Evolutionary conservation across 2,888 invertebrate genomes (phyloP).

Genomic region (Eupithecia dodoneata): DNA sequence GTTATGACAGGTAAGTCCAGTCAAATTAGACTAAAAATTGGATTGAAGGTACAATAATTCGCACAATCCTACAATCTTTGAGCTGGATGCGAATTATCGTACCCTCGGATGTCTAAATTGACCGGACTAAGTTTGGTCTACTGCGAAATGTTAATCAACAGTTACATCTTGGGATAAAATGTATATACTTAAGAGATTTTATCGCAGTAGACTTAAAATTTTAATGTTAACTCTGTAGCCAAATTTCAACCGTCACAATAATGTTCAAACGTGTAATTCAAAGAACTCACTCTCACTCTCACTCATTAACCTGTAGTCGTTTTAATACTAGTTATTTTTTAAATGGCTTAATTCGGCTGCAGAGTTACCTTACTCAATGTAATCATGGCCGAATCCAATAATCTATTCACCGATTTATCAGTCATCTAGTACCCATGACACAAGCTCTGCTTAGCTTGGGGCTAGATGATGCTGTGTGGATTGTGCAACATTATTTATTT

Average conservation of each 20-base stretch:
- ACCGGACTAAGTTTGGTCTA: not conserved
- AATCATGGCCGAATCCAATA: not conserved
- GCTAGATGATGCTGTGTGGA: too few relatives aligned
- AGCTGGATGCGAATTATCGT: too few relatives aligned
- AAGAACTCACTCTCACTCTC: not conserved
- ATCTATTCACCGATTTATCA: not conserved
- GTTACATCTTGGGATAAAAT: not conserved
- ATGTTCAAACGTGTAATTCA: not conserved
- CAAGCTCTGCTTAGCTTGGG: too few relatives aligned
- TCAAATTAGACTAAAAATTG: too few relatives aligned
- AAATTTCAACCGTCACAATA: not conserved
- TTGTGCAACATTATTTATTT: too few relatives aligned
- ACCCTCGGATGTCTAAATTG: too few relatives aligned
- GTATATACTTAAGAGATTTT: not conserved
- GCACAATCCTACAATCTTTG: too few relatives aligned
- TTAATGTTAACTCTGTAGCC: not conserved
- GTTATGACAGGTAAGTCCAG: too few relatives aligned
- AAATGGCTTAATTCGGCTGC: not conserved
- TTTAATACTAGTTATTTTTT: not conserved
- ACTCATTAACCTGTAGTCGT: not conserved
- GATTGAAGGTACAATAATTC: too few relatives aligned
- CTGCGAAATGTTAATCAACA: slow-evolving; percentile 22
- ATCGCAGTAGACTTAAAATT: slow-evolving; percentile 18
- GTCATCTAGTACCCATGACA: too few relatives aligned
- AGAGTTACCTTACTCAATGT: not conserved